phyloP scores from a whole-genome alignment of 1,140 invertebrate genomes.

The Brachionus rotundiformis region DNA sequence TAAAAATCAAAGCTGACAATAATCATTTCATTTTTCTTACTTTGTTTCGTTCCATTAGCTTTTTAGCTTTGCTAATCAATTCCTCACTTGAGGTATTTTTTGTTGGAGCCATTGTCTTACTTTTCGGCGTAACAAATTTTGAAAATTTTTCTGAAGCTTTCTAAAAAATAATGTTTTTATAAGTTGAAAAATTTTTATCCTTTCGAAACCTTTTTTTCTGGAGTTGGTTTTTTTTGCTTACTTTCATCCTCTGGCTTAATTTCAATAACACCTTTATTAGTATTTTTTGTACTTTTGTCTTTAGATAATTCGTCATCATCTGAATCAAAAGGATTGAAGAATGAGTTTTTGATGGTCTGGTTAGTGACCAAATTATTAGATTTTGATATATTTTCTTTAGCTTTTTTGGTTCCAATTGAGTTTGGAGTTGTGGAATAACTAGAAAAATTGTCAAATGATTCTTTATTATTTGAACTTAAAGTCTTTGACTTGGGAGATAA shows the following conservation, averaged over 20 bases:
- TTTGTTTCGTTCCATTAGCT: neutral
- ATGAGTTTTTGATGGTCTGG: neutral
- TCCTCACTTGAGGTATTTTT: neutral
- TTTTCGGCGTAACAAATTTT: neutral
- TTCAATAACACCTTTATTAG: neutral
- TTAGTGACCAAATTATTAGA: neutral
- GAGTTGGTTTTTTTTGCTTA: neutral
- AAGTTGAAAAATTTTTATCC: neutral
- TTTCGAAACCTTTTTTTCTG: neutral
- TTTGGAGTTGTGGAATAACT: neutral
- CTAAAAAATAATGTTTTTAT: too few relatives aligned
- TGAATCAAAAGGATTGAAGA: conserved; percentile 25
- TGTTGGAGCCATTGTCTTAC: neutral
- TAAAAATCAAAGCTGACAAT: neutral
- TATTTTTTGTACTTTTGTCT: neutral
- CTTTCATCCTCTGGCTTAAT: neutral
- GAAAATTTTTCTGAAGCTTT: neutral
- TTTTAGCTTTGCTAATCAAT: conserved; percentile 14
- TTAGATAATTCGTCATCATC: neutral
- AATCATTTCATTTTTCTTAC: neutral
- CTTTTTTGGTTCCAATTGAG: neutral
- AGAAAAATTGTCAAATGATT: neutral
- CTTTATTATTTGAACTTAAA: neutral
- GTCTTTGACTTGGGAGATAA: conserved; percentile 8
- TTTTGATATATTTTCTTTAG: neutral